Evolutionary conservation across 2,797 vertebrate genomes (phyloP).

Genomic region (Lindbergichthys nudifrons): DNA sequence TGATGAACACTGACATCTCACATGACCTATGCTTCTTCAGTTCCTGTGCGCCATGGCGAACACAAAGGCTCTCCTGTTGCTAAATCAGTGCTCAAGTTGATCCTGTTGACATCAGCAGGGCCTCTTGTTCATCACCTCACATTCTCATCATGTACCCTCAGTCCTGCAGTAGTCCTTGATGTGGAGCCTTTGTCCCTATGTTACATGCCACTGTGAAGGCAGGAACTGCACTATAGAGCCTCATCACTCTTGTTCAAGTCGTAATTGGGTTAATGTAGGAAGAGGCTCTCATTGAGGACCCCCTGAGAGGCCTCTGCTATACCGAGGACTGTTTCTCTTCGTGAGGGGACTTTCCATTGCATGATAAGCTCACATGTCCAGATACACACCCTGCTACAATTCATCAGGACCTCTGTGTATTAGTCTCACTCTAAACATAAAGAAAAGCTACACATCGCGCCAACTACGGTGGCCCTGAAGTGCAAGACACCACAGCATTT

Average conservation of each 20-base stretch:
- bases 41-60: conserved; percentile 31
- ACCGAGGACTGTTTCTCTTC: conserved; percentile 14
- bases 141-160: conserved; percentile 29
- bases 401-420: conserved; percentile 41
- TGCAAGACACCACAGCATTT: too few species aligned
- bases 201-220: conserved; percentile 32
- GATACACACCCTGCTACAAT: conserved; percentile 49
- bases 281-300: not conserved
- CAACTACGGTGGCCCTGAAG: not conserved
- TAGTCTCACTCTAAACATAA: conserved; percentile 39
- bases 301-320: conserved; percentile 18
- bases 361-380: conserved; percentile 28
- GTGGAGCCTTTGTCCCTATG: conserved; percentile 47
- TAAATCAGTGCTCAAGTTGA: conserved; percentile 49
- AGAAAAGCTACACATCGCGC: conserved; percentile 36
- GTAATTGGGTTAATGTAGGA: conserved; percentile 39
- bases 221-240: conserved; percentile 10
- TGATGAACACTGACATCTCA: conserved; percentile 76
- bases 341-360: conserved; percentile 12
- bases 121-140: conserved; percentile 49
- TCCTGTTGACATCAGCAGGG: conserved; percentile 61
- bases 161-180: conserved; percentile 11
- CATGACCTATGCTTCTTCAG: conserved; percentile 66
- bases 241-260: conserved; percentile 17
- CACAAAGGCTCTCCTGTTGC: conserved; percentile 72